Conservation (phyloP, 2,888 invertebrate species). For the Synanthedon myopaeformis region DNA sequence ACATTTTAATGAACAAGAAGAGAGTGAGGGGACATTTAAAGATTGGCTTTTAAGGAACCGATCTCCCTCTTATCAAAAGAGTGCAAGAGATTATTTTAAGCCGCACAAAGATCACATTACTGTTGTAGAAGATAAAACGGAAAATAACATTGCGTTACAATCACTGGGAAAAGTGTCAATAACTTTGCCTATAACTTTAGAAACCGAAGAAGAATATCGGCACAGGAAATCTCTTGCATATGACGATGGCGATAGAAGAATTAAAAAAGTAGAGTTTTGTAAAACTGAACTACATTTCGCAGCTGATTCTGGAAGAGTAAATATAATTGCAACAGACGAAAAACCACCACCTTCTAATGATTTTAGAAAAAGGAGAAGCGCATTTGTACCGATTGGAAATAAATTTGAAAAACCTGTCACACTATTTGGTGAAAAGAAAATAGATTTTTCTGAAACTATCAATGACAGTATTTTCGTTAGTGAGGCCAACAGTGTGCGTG, state of each 20-base stretch:
- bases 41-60: constrained; percentile 57
- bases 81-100: constrained; percentile 23
- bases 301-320: constrained; percentile 85
- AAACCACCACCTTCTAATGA: constrained; percentile 88
- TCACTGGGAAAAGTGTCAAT: constrained; percentile 53
- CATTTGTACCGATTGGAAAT: constrained; percentile 53
- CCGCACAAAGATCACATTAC: constrained; percentile 29
- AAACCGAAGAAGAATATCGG: constrained; percentile 29
- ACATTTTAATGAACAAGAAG: constrained; percentile 28
- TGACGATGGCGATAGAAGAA: constrained; percentile 57
- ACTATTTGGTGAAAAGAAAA: constrained; percentile 70
- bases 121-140: constrained; percentile 29
- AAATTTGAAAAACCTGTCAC: constrained; percentile 69
- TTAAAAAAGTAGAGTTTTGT: constrained; percentile 86
- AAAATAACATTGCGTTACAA: constrained; percentile 46
- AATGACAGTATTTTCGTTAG: constrained; percentile 13
- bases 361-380: constrained; percentile 77
- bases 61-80: constrained; percentile 30
- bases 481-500: constrained; percentile 21
- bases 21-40: constrained; percentile 31
- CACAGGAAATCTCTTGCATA: constrained; percentile 24
- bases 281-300: constrained; percentile 91
- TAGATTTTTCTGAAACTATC: constrained; percentile 22
- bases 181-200: constrained; percentile 44
- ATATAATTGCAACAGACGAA: constrained; percentile 88